Percentiles rank a stretch among this genome's conserved stretches.
Conservation (phyloP, 2,113 vertebrate species). For the Patagioenas fasciata region DNA sequence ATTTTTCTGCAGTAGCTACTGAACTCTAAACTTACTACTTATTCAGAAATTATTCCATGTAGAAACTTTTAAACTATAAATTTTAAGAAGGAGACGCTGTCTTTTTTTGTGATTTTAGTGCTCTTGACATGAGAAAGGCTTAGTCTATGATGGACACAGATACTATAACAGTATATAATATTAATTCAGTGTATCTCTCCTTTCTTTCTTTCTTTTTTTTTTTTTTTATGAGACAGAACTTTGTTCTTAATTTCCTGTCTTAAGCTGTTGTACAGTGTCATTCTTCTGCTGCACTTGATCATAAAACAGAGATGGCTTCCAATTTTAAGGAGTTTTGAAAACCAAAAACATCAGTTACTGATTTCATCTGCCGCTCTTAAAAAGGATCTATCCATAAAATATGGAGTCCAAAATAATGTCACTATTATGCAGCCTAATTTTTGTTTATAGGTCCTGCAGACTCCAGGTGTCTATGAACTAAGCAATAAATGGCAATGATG, state of each 20-base stretch:
- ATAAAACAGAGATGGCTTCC: neutral
- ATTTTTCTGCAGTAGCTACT: neutral
- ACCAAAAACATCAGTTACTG: neutral
- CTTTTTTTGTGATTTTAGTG: neutral
- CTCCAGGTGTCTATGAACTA: neutral
- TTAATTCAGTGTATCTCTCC: neutral
- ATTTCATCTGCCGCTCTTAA: neutral
- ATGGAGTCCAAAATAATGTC: neutral
- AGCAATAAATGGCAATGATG: neutral
- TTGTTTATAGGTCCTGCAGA: neutral
- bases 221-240: neutral
- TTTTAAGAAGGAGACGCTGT: neutral
- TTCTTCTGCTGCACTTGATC: neutral
- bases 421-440: neutral
- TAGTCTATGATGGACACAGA: neutral
- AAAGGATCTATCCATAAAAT: neutral
- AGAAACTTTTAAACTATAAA: neutral
- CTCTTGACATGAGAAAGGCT: neutral
- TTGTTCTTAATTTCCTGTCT: neutral
- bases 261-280: neutral
- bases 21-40: neutral
- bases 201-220: neutral
- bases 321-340: neutral
- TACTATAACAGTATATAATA: neutral
- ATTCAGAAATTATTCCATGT: neutral